Evolutionary conservation across 2,888 invertebrate species (phyloP).

Genomic region (Philereme vetulata): DNA sequence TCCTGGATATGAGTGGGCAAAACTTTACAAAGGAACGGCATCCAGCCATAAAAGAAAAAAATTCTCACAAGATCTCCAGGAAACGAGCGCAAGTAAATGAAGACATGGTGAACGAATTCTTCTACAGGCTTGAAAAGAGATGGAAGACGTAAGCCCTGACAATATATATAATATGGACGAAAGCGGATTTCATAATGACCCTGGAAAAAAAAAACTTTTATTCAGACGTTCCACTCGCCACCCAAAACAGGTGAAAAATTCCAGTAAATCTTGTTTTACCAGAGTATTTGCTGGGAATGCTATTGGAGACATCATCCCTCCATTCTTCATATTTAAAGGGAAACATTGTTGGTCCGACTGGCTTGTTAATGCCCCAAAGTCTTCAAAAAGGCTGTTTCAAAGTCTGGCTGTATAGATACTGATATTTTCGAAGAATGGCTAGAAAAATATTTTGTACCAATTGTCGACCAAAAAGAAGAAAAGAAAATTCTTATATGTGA

Average conservation of each 20-base stretch:
- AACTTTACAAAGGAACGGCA: slow-evolving; percentile 28
- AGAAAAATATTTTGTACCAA: slow-evolving; percentile 27
- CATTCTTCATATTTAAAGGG: slow-evolving; percentile 30
- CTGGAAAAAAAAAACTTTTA: slow-evolving; percentile 14
- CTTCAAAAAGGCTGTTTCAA: neutral
- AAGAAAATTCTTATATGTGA: slow-evolving; percentile 32
- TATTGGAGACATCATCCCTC: slow-evolving; percentile 26
- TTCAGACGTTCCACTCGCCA: slow-evolving; percentile 13
- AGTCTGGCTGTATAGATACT: slow-evolving; percentile 30
- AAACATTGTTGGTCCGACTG: slow-evolving; percentile 10
- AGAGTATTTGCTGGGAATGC: slow-evolving; percentile 31
- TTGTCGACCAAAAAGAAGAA: slow-evolving; percentile 27
- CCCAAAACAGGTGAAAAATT: slow-evolving; percentile 20
- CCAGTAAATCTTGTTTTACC: slow-evolving; percentile 22
- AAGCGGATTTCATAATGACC: slow-evolving; percentile 27
- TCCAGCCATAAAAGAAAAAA: slow-evolving; percentile 28
- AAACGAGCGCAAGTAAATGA: slow-evolving; percentile 30
- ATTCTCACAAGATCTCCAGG: slow-evolving; percentile 20
- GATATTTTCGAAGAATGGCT: slow-evolving; percentile 35
- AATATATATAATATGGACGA: slow-evolving; percentile 31
- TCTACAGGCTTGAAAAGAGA: slow-evolving; percentile 26
- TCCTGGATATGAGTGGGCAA: slow-evolving; percentile 29
- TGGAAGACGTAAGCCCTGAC: slow-evolving; percentile 24
- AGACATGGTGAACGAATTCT: slow-evolving; percentile 29
- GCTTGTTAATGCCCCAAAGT: neutral